phyloP scores from a whole-genome alignment of 2,888 invertebrate genomes.

The Papilio elwesi region DNA sequence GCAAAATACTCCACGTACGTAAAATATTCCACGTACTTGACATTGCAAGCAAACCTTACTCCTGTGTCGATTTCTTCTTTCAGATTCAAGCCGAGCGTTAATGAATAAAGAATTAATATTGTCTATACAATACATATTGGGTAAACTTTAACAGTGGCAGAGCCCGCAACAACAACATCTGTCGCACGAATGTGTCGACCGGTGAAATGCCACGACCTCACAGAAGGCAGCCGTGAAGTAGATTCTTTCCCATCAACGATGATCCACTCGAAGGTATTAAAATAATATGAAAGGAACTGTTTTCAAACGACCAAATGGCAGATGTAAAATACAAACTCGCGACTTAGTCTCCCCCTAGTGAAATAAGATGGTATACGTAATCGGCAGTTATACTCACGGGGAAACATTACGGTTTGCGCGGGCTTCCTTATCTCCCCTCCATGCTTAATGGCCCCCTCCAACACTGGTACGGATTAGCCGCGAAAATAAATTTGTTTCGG shows the following conservation, averaged over 20 bases:
- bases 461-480: slow-evolving; percentile 31
- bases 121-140: no score
- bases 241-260: no score
- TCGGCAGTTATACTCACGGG: slow-evolving; percentile 32
- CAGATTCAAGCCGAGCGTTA: not conserved
- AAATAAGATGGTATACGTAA: slow-evolving; percentile 25
- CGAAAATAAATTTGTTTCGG: slow-evolving; percentile 33
- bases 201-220: no score
- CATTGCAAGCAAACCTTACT: not conserved
- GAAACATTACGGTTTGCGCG: slow-evolving; percentile 37
- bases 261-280: no score
- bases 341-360: slow-evolving; percentile 10
- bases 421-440: slow-evolving; percentile 47
- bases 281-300: not conserved
- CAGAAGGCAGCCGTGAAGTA: no score
- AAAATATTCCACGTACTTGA: not conserved
- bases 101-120: no score
- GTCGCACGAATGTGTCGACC: no score
- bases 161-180: no score
- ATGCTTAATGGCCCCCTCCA: slow-evolving; percentile 45
- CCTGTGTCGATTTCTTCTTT: not conserved
- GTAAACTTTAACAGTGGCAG: no score
- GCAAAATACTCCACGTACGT: not conserved
- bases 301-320: not conserved
- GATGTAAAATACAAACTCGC: not conserved